Percentiles rank a stretch among this genome's conserved stretches.
phyloP scores from a whole-genome alignment of 2,888 invertebrate genomes.

The Bruchidius siliquastri region DNA sequence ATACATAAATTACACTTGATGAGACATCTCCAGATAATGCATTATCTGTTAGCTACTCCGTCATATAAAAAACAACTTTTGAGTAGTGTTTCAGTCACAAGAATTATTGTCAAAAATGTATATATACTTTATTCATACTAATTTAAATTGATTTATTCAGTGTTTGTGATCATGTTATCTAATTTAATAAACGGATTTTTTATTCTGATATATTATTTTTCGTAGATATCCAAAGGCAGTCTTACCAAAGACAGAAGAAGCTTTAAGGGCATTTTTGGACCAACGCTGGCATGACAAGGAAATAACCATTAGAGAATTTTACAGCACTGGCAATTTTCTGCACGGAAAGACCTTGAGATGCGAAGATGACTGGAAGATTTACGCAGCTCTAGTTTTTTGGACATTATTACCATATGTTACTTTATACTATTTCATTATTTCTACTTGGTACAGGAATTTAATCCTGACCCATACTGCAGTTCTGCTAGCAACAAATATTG shows the following conservation, averaged over 20 bases:
- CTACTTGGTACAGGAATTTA: slow-evolving; percentile 52
- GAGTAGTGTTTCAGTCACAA: no score
- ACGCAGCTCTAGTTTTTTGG: slow-evolving; percentile 63
- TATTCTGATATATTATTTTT: slow-evolving; percentile 5
- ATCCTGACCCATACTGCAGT: slow-evolving; percentile 53
- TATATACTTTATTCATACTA: no score
- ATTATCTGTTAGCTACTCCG: no score
- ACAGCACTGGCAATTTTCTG: slow-evolving; percentile 51
- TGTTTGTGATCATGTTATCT: no score
- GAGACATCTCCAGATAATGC: no score
- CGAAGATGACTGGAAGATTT: slow-evolving; percentile 44
- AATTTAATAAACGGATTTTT: no score
- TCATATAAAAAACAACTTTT: no score
- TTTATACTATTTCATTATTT: slow-evolving; percentile 47
- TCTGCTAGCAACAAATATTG: slow-evolving; percentile 53
- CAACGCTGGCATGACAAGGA: slow-evolving; percentile 66
- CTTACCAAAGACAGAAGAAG: slow-evolving; percentile 56
- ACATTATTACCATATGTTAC: slow-evolving; percentile 53
- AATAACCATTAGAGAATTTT: slow-evolving; percentile 55
- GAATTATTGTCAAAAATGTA: no score
- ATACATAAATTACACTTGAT: no score
- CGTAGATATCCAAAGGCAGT: slow-evolving; percentile 56
- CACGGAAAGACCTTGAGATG: slow-evolving; percentile 37
- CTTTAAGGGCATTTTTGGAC: slow-evolving; percentile 60
- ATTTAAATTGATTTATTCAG: no score